Percentiles rank a stretch among this genome's conserved stretches.
phyloP scores from a whole-genome alignment of 2,888 invertebrate species.

The Heliconius ismenius region DNA sequence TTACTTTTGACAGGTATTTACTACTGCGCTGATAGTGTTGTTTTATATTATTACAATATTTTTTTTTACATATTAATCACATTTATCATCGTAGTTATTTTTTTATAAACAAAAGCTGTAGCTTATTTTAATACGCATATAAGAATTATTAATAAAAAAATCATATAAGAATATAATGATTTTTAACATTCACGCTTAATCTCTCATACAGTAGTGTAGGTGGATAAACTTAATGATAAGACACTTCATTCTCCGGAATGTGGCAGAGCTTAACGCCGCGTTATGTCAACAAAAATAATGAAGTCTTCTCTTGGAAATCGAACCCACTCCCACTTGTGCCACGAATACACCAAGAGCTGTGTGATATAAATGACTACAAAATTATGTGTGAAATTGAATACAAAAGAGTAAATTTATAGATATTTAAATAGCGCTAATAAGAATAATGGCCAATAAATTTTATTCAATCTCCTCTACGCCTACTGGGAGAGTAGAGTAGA shows the following conservation, averaged over 20 bases:
- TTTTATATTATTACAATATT: too few relatives aligned
- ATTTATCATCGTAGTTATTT: too few relatives aligned
- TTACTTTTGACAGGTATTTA: conserved; percentile 17
- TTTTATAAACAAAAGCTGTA: too few relatives aligned
- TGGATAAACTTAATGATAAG: too few relatives aligned
- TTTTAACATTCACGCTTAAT: too few relatives aligned
- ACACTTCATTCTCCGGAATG: too few relatives aligned
- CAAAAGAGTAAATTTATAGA: conserved; percentile 4
- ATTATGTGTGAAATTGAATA: conserved; percentile 10
- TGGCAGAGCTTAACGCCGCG: too few relatives aligned
- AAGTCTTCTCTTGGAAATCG: neutral
- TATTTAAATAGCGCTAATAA: conserved; percentile 11
- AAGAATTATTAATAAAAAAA: too few relatives aligned
- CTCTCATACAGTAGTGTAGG: too few relatives aligned
- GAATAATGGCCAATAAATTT: conserved; percentile 21
- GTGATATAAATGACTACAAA: neutral
- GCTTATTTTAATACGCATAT: too few relatives aligned
- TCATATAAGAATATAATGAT: too few relatives aligned
- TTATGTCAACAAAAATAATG: neutral
- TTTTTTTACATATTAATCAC: too few relatives aligned
- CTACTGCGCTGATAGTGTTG: neutral
- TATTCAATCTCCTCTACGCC: conserved; percentile 25
- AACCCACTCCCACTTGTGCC: neutral
- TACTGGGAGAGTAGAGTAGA: neutral
- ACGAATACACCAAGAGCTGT: neutral